Base-by-base conservation (phyloP, 92 coral and sea anemone genomes). In the Scolanthus callimorphus region DNA sequence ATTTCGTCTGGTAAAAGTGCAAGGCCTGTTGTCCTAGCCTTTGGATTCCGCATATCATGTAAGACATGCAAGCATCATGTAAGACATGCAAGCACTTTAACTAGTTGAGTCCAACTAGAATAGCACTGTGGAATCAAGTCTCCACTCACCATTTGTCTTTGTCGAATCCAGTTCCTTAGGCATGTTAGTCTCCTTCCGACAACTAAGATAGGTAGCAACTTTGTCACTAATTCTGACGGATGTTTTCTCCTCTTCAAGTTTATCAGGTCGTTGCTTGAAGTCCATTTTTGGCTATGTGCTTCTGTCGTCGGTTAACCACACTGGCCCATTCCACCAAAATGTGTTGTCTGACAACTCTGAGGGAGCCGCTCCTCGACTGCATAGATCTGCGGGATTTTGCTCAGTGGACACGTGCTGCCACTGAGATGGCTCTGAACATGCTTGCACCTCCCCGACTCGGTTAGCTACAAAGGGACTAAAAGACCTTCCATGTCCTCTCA, bases 381-480 rank as follows among this genome's bases (percentile, higher is more conserved):
- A 60, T 11, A 79, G 26, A 44, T 81, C 78, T 1, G 88, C 88
- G 15, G 82, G 82, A 11, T 55, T 81, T n/a, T 81, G 38, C 10
- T 54, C 62, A 13, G 82, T 79, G 13, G 69, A 51, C 21, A 79
- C 80, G 59, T 71, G 70, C 46, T 66, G 72, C 85, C 85, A 83
- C 56, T 77, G 85, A 1, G 58, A 31, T 26, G 80, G 81, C 1
- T 60, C 70, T 0, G 72, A 65, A 49, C 2, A 27, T 38, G 49
- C 62, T 48, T 84, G 91, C 20, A 84, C 62, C 51, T 83, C 85
- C 3, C 85, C 77, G 37, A 83, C 31, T 20, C 81, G 31, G 47
- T 83, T 77, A 0, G 78, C 65, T 29, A 84, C 70, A 27, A 84
- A 77, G 0, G 91, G 71, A 25, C 72, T 56, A 51, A 85, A 79